Conservation (phyloP, 2,797 vertebrate genomes). For the Pangasius larnaudii region DNA sequence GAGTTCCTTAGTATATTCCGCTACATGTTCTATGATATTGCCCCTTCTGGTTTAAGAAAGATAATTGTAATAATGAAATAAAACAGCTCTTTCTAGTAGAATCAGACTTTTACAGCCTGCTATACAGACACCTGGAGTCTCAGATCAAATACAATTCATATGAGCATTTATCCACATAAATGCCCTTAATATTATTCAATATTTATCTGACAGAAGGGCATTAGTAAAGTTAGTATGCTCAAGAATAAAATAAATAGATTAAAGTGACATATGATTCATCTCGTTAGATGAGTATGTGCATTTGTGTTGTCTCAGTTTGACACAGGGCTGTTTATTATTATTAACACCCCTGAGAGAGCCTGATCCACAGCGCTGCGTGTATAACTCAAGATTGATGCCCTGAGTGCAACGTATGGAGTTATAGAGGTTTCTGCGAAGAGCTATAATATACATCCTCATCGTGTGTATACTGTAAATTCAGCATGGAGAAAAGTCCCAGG, state of each 20-base stretch:
- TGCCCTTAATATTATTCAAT: neutral
- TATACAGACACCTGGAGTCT: neutral
- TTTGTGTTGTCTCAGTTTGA: conserved; percentile 31
- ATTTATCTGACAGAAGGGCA: neutral
- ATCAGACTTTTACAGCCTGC: neutral
- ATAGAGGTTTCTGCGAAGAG: neutral
- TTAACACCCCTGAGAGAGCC: neutral
- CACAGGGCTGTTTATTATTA: conserved; percentile 25
- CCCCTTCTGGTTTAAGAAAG: neutral
- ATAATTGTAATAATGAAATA: neutral
- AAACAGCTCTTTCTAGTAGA: neutral
- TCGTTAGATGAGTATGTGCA: conserved; percentile 16
- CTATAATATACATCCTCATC: neutral
- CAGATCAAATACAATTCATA: neutral
- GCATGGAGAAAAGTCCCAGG: neutral
- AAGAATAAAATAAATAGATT: neutral
- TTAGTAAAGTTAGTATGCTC: neutral
- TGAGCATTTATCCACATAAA: neutral
- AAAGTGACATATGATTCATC: neutral
- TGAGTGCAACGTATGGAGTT: neutral
- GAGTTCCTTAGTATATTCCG: neutral
- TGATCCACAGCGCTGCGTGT: conserved; percentile 1
- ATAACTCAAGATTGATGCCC: conserved; percentile 7
- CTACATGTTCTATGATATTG: neutral
- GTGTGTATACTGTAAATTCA: conserved; percentile 4